Conservation (phyloP, 2,797 vertebrate species). For the Rhodeus uyekii region DNA sequence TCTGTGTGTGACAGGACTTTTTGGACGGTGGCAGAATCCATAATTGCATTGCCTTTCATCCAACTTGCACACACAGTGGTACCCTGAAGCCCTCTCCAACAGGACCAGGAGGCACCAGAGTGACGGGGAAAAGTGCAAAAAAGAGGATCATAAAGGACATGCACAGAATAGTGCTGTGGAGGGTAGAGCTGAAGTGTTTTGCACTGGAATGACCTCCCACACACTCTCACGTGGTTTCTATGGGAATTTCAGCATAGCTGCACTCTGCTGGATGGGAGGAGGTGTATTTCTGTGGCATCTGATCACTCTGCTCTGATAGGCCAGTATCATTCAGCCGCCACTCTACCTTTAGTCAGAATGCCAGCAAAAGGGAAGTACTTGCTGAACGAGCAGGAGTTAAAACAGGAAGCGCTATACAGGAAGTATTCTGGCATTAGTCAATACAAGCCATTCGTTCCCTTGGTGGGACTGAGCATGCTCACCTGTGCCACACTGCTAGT, state of each 20-base stretch:
- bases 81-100: not conserved
- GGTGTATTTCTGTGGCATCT: constrained; percentile 1
- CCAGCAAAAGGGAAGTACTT: constrained; percentile 96
- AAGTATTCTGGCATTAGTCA: constrained; percentile 92
- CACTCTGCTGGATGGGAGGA: constrained; percentile 27
- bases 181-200: constrained; percentile 9
- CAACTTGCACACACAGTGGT: not conserved
- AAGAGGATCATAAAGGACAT: constrained; percentile 4
- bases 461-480: constrained; percentile 84
- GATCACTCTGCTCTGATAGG: constrained; percentile 25
- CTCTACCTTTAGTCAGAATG: constrained; percentile 72
- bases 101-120: not conserved
- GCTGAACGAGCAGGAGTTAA: constrained; percentile 85
- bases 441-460: constrained; percentile 86
- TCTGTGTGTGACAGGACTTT: constrained; percentile 55
- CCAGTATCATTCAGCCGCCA: constrained; percentile 1
- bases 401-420: constrained; percentile 85
- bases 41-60: constrained; percentile 56
- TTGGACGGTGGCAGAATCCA: constrained; percentile 60
- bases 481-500: constrained; percentile 79
- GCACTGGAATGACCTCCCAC: constrained; percentile 37
- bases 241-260: constrained; percentile 35
- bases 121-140: not conserved
- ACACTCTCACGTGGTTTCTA: constrained; percentile 22
- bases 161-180: constrained; percentile 37